Base-by-base conservation (phyloP, 2,888 invertebrate genomes). In the Agrotis clavis region DNA sequence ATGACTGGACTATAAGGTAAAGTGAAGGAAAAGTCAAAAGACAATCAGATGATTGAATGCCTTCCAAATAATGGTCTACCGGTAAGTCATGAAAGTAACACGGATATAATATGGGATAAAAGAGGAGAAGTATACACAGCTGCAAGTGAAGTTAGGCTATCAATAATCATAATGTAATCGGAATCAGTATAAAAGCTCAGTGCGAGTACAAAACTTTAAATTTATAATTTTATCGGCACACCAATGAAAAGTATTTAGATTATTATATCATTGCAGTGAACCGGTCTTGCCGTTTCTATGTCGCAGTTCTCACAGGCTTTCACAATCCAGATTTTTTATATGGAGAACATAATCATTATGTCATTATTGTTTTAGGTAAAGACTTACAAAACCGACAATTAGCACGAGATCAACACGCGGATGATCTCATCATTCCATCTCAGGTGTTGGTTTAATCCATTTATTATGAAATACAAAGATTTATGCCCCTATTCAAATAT, bases 371-470 rank as follows among this genome's bases (percentile, higher is more conserved):
- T 81, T 71, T 81, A 68, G 57, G 66, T 83, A 70, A 81, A 69
- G 67, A 74, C 50, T 84, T 77, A 86, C 82, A 82, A 86, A 86
- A 78, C 54, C n/a, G 51, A 48, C 71, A 77, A 82, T 85, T 79
- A 85, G 78, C 61, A 63, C 35, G 61, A 79, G 64, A 73, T 82
- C 54, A 71, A 84, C 66, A 63, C 67, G 54, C 48, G 7, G 54
- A 59, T 67, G 67, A 64, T 71, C 61, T 70, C 67, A 78, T 66
- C 67, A 35, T n/a, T 57, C 68, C 30, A 50, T 41, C 57, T 53
- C 14, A 59, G 53, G 60, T 77, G 71, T 67, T 61, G 50, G 67
- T 69, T 54, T 75, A 74, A 70, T 70, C 19, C 64, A 75, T 71
- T 77, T 73, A 57, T 68, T 62, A 77, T 19, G 70, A 72, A 79